These are phyloP conservation scores for Clarias batrachus DNA, from an alignment of 2,113 vertebrate species.

Conservation along the genomic window DNA sequence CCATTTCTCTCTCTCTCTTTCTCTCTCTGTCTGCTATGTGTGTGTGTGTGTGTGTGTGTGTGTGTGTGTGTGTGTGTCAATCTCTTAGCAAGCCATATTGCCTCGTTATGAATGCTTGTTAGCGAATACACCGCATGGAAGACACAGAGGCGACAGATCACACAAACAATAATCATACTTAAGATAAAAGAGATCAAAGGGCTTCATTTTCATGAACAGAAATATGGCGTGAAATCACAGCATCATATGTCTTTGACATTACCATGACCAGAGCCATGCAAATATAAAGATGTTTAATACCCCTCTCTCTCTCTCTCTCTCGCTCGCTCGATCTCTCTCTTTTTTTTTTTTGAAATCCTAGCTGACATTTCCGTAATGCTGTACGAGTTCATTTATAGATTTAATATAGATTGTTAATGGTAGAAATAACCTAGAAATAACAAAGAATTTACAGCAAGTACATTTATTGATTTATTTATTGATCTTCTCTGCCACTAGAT, in stretches of 20 bases:
- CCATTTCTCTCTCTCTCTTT: slow-evolving; percentile 3
- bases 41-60: background rate
- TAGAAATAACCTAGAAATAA: background rate
- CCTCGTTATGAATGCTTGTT: slow-evolving; percentile 20
- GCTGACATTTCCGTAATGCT: background rate
- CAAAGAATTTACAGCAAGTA: background rate
- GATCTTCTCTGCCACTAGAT: background rate
- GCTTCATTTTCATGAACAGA: background rate
- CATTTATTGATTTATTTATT: background rate
- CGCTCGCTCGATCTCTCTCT: too few relatives aligned
- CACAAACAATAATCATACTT: background rate
- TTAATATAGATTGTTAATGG: background rate
- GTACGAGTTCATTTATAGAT: background rate
- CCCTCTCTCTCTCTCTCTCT: too few relatives aligned
- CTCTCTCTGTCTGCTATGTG: background rate
- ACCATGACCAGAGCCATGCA: background rate
- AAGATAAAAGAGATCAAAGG: background rate
- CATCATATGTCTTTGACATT: background rate
- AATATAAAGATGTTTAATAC: background rate
- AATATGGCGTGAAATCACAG: background rate
- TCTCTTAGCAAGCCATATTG: background rate
- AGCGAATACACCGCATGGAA: slow-evolving; percentile 7
- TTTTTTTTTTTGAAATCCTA: background rate
- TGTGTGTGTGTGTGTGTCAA: background rate
- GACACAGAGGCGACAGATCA: slow-evolving; percentile 43